Conservation (phyloP, 1,140 invertebrate genomes). For the Euschistus heros region DNA sequence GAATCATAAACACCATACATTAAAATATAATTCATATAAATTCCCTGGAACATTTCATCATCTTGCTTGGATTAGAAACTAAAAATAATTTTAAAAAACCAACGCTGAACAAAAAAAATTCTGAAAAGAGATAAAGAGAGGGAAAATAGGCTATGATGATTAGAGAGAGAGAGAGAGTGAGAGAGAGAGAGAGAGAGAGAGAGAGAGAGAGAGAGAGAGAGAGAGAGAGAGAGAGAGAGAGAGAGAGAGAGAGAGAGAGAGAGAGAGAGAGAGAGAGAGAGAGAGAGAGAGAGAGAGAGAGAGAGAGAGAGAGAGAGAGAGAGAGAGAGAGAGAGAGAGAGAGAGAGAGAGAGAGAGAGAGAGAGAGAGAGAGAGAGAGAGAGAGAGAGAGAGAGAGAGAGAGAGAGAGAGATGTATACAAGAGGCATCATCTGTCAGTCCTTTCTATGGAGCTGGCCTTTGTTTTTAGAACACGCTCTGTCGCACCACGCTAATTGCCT, state of each 20-base stretch:
- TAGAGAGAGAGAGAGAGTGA: background rate
- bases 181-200: background rate
- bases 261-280: background rate
- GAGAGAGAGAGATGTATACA: background rate
- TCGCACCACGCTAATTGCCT: too few species aligned
- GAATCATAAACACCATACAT: too few species aligned
- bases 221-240: constrained; percentile 10
- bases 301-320: constrained; percentile 7
- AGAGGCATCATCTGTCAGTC: too few species aligned
- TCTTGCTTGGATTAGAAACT: too few species aligned
- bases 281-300: background rate
- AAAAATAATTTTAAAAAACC: too few species aligned
- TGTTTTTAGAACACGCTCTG: too few species aligned
- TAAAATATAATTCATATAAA: too few species aligned
- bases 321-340: constrained; percentile 1
- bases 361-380: constrained; percentile 16
- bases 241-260: background rate
- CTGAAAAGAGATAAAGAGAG: background rate
- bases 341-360: background rate
- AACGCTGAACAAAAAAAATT: too few species aligned
- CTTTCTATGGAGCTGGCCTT: too few species aligned
- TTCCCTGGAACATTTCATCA: too few species aligned
- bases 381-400: constrained; percentile 8
- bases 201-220: background rate
- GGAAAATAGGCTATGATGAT: background rate